A percentile compares a stretch with the other conserved stretches of the same genome.
phyloP scores from a whole-genome alignment of 2,113 vertebrate genomes.

The Anguilla rostrata region DNA sequence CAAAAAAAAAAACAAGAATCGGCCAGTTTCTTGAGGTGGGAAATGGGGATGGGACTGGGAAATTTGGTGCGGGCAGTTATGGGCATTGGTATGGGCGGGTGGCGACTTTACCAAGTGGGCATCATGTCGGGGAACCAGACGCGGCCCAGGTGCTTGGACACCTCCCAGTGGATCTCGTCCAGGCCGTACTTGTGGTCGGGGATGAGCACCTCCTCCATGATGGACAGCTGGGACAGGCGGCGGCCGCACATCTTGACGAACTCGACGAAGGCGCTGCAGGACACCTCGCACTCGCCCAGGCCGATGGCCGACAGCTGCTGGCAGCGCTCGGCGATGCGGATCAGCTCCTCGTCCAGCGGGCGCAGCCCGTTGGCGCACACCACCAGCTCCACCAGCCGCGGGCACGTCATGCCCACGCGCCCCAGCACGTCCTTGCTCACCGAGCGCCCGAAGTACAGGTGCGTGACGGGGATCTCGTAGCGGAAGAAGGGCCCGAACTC shows the following conservation, averaged over 20 bases:
- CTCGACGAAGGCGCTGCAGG: slow-evolving; percentile 96
- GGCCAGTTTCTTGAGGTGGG: background rate
- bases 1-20: slow-evolving; percentile 6
- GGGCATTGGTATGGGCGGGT: background rate
- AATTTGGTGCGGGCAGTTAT: background rate
- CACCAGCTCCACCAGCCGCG: slow-evolving; percentile 91
- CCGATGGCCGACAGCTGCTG: slow-evolving; percentile 91
- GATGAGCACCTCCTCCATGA: slow-evolving; percentile 97
- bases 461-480: slow-evolving; percentile 90
- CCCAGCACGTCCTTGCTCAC: slow-evolving; percentile 96
- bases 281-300: slow-evolving; percentile 94
- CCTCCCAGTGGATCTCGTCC: slow-evolving; percentile 98
- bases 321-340: slow-evolving; percentile 92
- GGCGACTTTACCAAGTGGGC: slow-evolving; percentile 86
- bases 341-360: slow-evolving; percentile 95
- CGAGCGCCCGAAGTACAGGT: slow-evolving; percentile 93
- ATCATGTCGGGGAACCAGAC: slow-evolving; percentile 99
- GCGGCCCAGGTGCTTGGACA: slow-evolving; percentile 93
- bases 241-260: slow-evolving; percentile 96
- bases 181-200: slow-evolving; percentile 92
- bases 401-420: slow-evolving; percentile 90
- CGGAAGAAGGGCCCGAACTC: slow-evolving; percentile 95
- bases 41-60: slow-evolving; percentile 14
- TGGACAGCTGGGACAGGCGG: slow-evolving; percentile 90
- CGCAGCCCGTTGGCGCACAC: slow-evolving; percentile 94